These are phyloP conservation scores for Drosophila atripex DNA, from an alignment of 2,888 invertebrate species.

Conservation along the genomic window DNA sequence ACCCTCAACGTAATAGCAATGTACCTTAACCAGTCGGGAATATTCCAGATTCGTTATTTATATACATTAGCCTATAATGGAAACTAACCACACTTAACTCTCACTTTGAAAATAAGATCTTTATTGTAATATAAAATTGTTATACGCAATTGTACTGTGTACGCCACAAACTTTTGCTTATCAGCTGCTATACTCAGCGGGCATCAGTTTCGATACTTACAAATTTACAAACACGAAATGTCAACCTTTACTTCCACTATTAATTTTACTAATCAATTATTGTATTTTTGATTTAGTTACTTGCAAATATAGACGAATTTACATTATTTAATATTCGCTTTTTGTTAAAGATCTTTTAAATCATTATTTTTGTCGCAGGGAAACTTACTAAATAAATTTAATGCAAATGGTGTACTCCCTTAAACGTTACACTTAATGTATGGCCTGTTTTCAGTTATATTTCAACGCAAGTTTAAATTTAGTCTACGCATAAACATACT, in stretches of 20 bases:
- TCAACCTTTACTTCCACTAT: background rate
- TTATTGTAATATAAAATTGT: background rate
- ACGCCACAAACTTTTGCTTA: background rate
- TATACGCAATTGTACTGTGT: background rate
- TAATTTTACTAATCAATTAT: constrained; percentile 23
- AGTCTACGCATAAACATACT: constrained; percentile 11
- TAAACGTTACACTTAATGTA: too few species aligned
- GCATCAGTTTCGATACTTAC: background rate
- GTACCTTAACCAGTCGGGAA: background rate
- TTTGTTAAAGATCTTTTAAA: background rate
- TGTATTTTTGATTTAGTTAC: constrained; percentile 21
- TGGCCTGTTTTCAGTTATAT: too few species aligned
- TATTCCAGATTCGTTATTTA: background rate
- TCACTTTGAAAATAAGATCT: constrained; percentile 5
- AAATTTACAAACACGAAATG: background rate
- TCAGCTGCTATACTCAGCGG: background rate
- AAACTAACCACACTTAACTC: constrained; percentile 6
- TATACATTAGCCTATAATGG: constrained; percentile 5
- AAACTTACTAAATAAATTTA: too few species aligned
- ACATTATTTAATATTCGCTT: background rate
- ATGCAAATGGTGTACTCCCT: too few species aligned
- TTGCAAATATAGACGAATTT: constrained; percentile 23
- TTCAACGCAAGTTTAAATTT: background rate
- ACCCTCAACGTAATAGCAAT: constrained; percentile 10
- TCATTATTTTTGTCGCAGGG: too few species aligned